phyloP scores from a whole-genome alignment of 2,888 invertebrate species.

The Drosophila anomelani region DNA sequence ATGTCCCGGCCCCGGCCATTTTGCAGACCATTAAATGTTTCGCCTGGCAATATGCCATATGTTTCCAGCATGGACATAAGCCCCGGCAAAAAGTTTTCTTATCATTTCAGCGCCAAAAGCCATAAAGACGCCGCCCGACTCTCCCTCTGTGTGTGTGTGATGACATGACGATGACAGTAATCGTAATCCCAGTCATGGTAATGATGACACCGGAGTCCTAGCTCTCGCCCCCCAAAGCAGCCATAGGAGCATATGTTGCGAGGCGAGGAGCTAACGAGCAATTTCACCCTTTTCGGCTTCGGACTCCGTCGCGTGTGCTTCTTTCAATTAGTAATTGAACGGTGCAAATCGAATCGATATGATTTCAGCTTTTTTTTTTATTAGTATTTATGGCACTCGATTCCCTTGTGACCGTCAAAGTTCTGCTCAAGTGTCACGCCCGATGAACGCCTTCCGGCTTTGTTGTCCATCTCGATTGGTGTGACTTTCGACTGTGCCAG shows the following conservation, averaged over 20 bases:
- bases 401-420: background rate
- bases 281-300: conserved; percentile 15
- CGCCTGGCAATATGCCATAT: conserved; percentile 80
- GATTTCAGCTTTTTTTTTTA: conserved; percentile 10
- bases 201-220: conserved; percentile 62
- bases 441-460: conserved; percentile 19
- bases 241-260: conserved; percentile 58
- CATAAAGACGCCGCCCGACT: conserved; percentile 63
- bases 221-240: conserved; percentile 8
- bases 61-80: conserved; percentile 70
- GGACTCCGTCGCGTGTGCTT: conserved; percentile 3
- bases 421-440: background rate
- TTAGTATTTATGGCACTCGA: conserved; percentile 14
- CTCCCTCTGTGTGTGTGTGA: conserved; percentile 18
- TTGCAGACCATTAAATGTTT: conserved; percentile 79
- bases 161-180: conserved; percentile 67
- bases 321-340: conserved; percentile 32
- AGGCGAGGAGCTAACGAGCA: conserved; percentile 19
- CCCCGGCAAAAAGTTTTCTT: conserved; percentile 69
- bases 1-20: conserved; percentile 70
- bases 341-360: conserved; percentile 16
- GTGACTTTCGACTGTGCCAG: conserved; percentile 14
- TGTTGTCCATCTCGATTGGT: conserved; percentile 11
- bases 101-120: conserved; percentile 69
- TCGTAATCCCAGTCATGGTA: conserved; percentile 61